phyloP scores from a whole-genome alignment of 2,888 invertebrate genomes.

The Selenia dentaria region DNA sequence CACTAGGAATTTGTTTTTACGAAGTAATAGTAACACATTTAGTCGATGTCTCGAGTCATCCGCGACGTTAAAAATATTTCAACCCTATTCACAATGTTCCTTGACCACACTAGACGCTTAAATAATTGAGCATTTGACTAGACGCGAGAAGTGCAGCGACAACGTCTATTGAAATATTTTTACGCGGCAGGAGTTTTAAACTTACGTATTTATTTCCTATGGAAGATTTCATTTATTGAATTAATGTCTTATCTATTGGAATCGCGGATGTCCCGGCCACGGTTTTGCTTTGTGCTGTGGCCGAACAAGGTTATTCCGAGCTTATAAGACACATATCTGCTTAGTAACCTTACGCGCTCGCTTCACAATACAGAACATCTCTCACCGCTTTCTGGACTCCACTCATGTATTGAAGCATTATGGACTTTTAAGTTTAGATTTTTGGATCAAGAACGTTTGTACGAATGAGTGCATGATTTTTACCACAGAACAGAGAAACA shows the following conservation, averaged over 20 bases:
- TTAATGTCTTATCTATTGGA: conserved; percentile 75
- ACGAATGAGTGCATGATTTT: conserved; percentile 67
- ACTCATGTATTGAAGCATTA: conserved; percentile 63
- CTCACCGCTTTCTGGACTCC: conserved; percentile 59
- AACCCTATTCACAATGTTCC: conserved; percentile 26
- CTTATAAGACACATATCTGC: conserved; percentile 45
- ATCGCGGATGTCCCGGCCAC: conserved; percentile 65
- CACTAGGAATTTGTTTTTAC: conserved; percentile 16
- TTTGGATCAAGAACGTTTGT: conserved; percentile 55
- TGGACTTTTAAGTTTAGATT: conserved; percentile 56
- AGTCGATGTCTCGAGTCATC: conserved; percentile 79
- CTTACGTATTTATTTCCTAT: conserved; percentile 78
- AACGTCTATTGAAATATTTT: conserved; percentile 59
- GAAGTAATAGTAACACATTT: conserved; percentile 76
- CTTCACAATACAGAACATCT: conserved; percentile 48
- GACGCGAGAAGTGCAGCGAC: conserved; percentile 38
- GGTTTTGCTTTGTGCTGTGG: conserved; percentile 67
- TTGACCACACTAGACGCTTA: conserved; percentile 26
- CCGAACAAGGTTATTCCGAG: conserved; percentile 62
- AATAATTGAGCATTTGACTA: conserved; percentile 68
- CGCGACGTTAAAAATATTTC: conserved; percentile 63
- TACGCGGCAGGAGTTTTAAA: conserved; percentile 59
- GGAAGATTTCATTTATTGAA: conserved; percentile 73
- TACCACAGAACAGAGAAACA: conserved; percentile 58
- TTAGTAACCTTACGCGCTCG: conserved; percentile 57